Percentiles rank a stretch among this genome's conserved stretches.
phyloP scores from a whole-genome alignment of 2,888 invertebrate genomes.

The Mantis religiosa region DNA sequence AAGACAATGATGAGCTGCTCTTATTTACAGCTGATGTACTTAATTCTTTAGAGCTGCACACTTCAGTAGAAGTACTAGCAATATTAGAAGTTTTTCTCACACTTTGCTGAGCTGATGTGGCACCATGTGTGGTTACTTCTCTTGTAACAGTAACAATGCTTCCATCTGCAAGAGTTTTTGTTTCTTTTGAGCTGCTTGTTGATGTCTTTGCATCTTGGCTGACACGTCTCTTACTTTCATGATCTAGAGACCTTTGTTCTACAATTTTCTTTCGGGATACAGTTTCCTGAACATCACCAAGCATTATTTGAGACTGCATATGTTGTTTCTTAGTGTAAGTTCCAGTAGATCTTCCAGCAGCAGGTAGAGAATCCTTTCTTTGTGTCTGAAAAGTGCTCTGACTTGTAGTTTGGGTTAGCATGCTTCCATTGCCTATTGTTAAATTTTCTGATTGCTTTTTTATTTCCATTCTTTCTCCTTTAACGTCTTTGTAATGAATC shows the following conservation, averaged over 20 bases:
- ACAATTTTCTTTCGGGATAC: slow-evolving; percentile 39
- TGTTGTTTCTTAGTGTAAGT: slow-evolving; percentile 55
- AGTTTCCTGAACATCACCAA: slow-evolving; percentile 54
- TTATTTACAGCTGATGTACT: not conserved
- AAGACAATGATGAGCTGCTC: not conserved
- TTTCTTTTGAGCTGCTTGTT: slow-evolving; percentile 40
- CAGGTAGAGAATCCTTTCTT: slow-evolving; percentile 48
- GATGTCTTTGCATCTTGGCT: slow-evolving; percentile 39
- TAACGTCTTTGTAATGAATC: slow-evolving; percentile 38
- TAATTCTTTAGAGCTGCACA: not conserved
- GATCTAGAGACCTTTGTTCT: slow-evolving; percentile 11
- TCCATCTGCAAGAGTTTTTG: slow-evolving; percentile 51
- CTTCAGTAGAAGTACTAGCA: not conserved
- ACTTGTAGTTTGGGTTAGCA: slow-evolving; percentile 53
- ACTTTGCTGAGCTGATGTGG: not conserved
- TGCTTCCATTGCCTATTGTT: slow-evolving; percentile 49
- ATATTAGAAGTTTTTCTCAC: not conserved
- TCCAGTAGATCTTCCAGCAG: slow-evolving; percentile 48
- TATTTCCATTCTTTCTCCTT: slow-evolving; percentile 49
- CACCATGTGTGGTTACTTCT: slow-evolving; percentile 20
- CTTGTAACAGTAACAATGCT: slow-evolving; percentile 39
- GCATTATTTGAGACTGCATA: slow-evolving; percentile 62
- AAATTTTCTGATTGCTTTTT: slow-evolving; percentile 51
- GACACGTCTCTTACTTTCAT: slow-evolving; percentile 8
- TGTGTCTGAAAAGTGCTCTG: slow-evolving; percentile 53